Conservation (phyloP, 92 coral and sea anemone genomes). For the Paragorgia papillata region DNA sequence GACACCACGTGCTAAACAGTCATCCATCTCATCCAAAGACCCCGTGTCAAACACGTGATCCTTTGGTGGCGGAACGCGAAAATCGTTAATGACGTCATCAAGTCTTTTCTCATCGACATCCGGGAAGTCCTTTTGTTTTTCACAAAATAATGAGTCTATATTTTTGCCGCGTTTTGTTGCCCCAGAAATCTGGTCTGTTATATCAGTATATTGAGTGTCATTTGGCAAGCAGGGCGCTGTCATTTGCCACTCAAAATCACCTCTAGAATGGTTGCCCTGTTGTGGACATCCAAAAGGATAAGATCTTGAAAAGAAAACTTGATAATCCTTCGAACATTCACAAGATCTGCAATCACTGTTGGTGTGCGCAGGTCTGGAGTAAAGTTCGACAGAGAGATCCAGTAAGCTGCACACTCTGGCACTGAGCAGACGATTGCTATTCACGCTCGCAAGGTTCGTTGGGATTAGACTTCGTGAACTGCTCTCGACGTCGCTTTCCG, state of each 20-base stretch:
- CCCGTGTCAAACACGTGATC: conserved; percentile 7
- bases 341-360: not conserved
- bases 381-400: not conserved
- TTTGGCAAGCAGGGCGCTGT: not conserved
- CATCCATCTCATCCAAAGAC: not conserved
- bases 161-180: too few species aligned
- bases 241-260: not conserved
- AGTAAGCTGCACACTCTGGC: not conserved
- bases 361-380: not conserved
- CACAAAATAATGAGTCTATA: too few species aligned
- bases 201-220: not conserved
- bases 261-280: not conserved
- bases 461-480: too few species aligned
- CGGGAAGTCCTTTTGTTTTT: not conserved
- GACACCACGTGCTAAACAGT: not conserved
- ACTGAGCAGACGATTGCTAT: not conserved
- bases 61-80: not conserved
- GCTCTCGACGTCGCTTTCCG: not conserved
- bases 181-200: not conserved
- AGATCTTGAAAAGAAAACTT: not conserved
- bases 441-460: not conserved
- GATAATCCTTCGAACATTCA: not conserved
- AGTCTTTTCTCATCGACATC: too few species aligned
- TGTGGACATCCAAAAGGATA: not conserved
- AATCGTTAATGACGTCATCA: too few species aligned